Percentiles rank a stretch among this genome's conserved stretches.
These are phyloP conservation scores for Oncorhynchus nerka DNA, from an alignment of 2,113 vertebrate species.

Conservation along the genomic window DNA sequence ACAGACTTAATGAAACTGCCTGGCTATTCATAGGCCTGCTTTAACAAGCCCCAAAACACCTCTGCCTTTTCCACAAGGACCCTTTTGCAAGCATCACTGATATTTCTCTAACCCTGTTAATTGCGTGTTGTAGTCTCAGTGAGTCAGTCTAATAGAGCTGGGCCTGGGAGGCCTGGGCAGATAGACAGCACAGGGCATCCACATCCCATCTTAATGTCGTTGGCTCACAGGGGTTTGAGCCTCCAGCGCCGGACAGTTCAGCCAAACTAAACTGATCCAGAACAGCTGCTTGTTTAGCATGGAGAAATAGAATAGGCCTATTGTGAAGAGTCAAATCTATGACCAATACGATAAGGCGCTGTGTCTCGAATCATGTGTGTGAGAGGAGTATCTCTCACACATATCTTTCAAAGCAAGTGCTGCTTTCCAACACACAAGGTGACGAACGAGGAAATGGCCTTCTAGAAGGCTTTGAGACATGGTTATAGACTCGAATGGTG, in stretches of 20 bases:
- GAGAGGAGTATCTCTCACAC: no score
- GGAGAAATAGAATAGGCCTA: slow-evolving; percentile 13
- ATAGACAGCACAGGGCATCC: background rate
- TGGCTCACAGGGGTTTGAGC: slow-evolving; percentile 31
- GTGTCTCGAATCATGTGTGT: no score
- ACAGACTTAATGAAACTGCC: slow-evolving; percentile 14
- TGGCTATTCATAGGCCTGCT: slow-evolving; percentile 20
- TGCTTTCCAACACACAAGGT: no score
- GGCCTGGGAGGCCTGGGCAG: background rate
- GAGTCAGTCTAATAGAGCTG: background rate
- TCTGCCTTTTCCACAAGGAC: slow-evolving; percentile 6
- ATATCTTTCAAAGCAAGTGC: no score
- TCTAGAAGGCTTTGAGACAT: no score
- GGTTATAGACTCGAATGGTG: no score
- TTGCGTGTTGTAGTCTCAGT: background rate
- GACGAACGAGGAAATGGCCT: no score
- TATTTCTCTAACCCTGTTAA: slow-evolving; percentile 9
- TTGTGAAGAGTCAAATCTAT: slow-evolving; percentile 6
- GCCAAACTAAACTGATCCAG: slow-evolving; percentile 51
- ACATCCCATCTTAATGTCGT: slow-evolving; percentile 21
- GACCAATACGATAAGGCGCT: background rate
- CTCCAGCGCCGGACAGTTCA: slow-evolving; percentile 26
- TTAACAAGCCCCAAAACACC: slow-evolving; percentile 31
- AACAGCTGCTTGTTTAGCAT: slow-evolving; percentile 56
- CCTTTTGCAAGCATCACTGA: slow-evolving; percentile 4